phyloP scores from a whole-genome alignment of 2,797 vertebrate genomes.

The Choloepus didactylus region DNA sequence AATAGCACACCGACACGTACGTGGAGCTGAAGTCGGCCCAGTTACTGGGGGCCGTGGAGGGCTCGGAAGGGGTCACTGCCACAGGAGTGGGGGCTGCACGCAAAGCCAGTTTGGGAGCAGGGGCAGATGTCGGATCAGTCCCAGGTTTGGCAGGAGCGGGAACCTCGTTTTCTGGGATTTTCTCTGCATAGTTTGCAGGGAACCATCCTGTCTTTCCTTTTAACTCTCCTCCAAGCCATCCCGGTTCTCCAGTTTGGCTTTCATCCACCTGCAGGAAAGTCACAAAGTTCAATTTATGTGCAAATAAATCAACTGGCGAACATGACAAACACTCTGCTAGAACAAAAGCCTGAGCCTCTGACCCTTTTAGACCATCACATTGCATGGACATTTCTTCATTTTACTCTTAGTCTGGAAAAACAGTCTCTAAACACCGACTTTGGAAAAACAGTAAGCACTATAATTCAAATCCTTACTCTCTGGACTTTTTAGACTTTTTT shows the following conservation, averaged over 20 bases:
- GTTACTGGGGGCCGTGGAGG: slow-evolving; percentile 91
- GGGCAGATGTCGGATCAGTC: slow-evolving; percentile 81
- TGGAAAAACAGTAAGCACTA: neutral
- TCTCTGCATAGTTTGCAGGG: slow-evolving; percentile 98
- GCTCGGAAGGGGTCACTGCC: slow-evolving; percentile 85
- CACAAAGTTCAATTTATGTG: slow-evolving; percentile 38
- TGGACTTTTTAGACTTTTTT: neutral
- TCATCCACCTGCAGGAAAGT: slow-evolving; percentile 94
- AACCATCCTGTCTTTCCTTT: slow-evolving; percentile 98
- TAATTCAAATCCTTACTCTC: neutral
- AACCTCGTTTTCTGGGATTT: slow-evolving; percentile 94
- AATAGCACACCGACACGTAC: slow-evolving; percentile 87
- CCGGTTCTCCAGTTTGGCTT: slow-evolving; percentile 98
- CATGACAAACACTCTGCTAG: neutral
- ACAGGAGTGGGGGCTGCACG: slow-evolving; percentile 86
- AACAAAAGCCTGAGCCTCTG: neutral
- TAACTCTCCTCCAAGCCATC: slow-evolving; percentile 97
- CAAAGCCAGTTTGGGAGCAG: slow-evolving; percentile 88
- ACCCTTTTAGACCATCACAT: neutral
- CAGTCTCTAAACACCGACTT: neutral
- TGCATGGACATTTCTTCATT: neutral
- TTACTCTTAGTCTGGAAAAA: neutral
- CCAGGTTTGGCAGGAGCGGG: slow-evolving; percentile 90
- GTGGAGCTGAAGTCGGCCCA: slow-evolving; percentile 99
- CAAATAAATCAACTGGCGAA: neutral